Percentiles rank a stretch among this genome's conserved stretches.
Conservation (phyloP, 2,113 vertebrate genomes). For the Daboia siamensis region DNA sequence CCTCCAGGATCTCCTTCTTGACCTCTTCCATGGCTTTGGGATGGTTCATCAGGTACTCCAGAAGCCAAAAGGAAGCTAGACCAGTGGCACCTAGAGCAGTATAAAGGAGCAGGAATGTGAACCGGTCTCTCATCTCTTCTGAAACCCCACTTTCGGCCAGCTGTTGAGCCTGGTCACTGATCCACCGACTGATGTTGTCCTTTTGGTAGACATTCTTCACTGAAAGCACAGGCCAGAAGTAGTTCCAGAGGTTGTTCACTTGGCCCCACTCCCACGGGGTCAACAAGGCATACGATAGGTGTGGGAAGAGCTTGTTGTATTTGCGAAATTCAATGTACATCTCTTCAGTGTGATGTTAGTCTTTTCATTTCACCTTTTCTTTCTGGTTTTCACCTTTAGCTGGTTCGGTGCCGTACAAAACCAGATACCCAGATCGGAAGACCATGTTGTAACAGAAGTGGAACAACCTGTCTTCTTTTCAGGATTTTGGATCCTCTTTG, state of each 20-base stretch:
- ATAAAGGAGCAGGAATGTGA: slow-evolving; percentile 89
- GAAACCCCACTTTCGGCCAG: slow-evolving; percentile 63
- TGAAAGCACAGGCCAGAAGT: slow-evolving; percentile 78
- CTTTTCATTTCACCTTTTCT: slow-evolving; percentile 56
- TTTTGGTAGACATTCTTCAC: slow-evolving; percentile 64
- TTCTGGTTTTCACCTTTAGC: not conserved
- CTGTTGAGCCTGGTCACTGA: slow-evolving; percentile 66
- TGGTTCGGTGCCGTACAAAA: slow-evolving; percentile 77
- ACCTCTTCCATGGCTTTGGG: slow-evolving; percentile 84
- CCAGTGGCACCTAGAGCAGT: slow-evolving; percentile 90
- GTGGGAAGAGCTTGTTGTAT: slow-evolving; percentile 84
- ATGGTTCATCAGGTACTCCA: slow-evolving; percentile 85
- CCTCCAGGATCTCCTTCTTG: slow-evolving; percentile 70
- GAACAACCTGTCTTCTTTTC: slow-evolving; percentile 81
- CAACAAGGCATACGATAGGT: slow-evolving; percentile 74
- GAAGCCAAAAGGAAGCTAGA: slow-evolving; percentile 84
- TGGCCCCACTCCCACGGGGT: slow-evolving; percentile 70
- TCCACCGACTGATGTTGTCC: slow-evolving; percentile 82
- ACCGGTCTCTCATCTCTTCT: slow-evolving; percentile 72
- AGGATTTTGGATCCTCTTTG: slow-evolving; percentile 41
- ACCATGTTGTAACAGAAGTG: slow-evolving; percentile 81
- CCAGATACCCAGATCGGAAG: slow-evolving; percentile 85
- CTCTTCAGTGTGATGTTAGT: slow-evolving; percentile 68
- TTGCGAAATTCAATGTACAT: slow-evolving; percentile 73
- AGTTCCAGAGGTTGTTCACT: slow-evolving; percentile 66